These are phyloP conservation scores for Peucedramus taeniatus DNA, from an alignment of 2,113 vertebrate species.

Conservation along the genomic window DNA sequence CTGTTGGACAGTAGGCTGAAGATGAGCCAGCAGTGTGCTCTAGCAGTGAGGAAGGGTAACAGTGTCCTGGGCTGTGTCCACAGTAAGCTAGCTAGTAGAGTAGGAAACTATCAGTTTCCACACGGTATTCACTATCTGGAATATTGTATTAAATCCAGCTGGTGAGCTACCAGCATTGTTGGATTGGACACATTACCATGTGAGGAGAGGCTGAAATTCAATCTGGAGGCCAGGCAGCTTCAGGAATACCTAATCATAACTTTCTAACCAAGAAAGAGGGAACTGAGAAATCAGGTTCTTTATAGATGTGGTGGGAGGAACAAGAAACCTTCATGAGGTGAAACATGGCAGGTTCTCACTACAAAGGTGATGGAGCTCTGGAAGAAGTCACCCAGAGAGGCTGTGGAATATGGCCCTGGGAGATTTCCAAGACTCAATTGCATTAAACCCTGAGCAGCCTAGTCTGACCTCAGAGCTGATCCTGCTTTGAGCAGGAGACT, in stretches of 20 bases:
- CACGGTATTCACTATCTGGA: background rate
- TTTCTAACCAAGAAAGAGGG: background rate
- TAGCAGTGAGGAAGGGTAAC: background rate
- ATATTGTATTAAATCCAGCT: background rate
- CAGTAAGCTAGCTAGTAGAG: background rate
- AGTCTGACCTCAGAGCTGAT: background rate
- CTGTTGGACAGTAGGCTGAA: background rate
- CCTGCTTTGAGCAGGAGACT: background rate
- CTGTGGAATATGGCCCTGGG: background rate
- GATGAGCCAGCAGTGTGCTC: background rate
- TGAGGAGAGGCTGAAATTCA: background rate
- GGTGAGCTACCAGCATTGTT: background rate
- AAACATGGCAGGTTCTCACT: background rate
- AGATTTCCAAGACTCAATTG: background rate
- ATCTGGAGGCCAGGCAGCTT: background rate
- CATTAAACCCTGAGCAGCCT: background rate
- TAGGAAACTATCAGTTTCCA: background rate
- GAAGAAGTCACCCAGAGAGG: background rate
- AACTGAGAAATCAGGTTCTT: background rate
- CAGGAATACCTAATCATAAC: background rate
- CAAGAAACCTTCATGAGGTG: background rate
- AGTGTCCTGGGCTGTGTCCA: background rate
- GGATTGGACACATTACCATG: rapidly evolving
- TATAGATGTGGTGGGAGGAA: rapidly evolving
- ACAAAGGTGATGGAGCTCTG: background rate